Percentiles rank a stretch among this genome's conserved stretches.
Conservation (phyloP, 2,888 invertebrate genomes). For the Drosophila multiciliata region DNA sequence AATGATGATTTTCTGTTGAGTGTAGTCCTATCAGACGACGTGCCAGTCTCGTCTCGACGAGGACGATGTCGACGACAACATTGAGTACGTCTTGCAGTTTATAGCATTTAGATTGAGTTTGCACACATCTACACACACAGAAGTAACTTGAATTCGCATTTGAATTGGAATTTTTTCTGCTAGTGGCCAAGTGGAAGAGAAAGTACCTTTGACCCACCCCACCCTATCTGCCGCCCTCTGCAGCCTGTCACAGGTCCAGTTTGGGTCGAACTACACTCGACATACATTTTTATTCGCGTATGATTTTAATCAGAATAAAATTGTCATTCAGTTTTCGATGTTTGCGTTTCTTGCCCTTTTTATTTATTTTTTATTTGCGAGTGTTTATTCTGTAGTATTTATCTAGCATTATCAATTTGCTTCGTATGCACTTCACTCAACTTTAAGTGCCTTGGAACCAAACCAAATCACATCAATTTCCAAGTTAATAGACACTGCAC, state of each 20-base stretch:
- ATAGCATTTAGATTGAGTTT: slow-evolving; percentile 78
- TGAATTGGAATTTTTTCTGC: slow-evolving; percentile 65
- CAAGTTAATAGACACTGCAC: slow-evolving; percentile 60
- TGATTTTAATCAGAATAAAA: slow-evolving; percentile 78
- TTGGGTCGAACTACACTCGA: slow-evolving; percentile 29
- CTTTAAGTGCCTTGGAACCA: slow-evolving; percentile 45
- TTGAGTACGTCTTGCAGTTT: slow-evolving; percentile 73
- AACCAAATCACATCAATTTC: slow-evolving; percentile 63
- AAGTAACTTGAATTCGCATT: slow-evolving; percentile 61
- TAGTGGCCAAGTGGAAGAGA: slow-evolving; percentile 55
- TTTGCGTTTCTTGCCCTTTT: slow-evolving; percentile 15
- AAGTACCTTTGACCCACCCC: slow-evolving; percentile 37
- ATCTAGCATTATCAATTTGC: slow-evolving; percentile 24
- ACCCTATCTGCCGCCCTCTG: neutral
- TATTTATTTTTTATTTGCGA: slow-evolving; percentile 8
- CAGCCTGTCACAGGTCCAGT: slow-evolving; percentile 16
- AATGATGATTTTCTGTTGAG: neutral
- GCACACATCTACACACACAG: slow-evolving; percentile 58
- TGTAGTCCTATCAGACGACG: slow-evolving; percentile 34
- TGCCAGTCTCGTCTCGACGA: slow-evolving; percentile 18
- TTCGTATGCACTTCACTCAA: slow-evolving; percentile 7
- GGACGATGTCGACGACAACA: slow-evolving; percentile 25
- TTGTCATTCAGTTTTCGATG: slow-evolving; percentile 46
- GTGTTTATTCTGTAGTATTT: slow-evolving; percentile 18
- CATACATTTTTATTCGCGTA: slow-evolving; percentile 39